Base-by-base conservation (phyloP, 2,888 invertebrate species). In the Drosophila colorata region DNA sequence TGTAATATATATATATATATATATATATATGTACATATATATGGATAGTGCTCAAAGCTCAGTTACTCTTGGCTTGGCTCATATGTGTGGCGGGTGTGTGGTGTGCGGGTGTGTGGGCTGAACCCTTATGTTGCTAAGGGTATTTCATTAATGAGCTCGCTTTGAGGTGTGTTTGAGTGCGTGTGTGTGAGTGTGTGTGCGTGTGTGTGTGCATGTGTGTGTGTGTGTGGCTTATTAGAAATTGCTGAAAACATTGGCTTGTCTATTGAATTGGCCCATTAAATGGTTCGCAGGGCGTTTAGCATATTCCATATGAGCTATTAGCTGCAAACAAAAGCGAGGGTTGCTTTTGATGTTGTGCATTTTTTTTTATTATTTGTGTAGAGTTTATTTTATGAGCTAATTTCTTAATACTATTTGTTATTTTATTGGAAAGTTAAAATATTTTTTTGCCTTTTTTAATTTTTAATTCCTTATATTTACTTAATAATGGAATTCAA, bases 101-200 rank as follows among this genome's bases (percentile, higher is more conserved):
- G 7, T 16, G 9, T n/a, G 11, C 14, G 7, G 1, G 16, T 7
- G 25, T 40, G 3, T 13, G 5, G 23, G 18, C 20, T 18, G 46
- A 20, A 14, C 25, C 16, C 14, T n/a, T 18, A 16, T 69, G 25
- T 47, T 7, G 6, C 41, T 25, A 61, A 23, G n/a, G 6, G n/a
- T 40, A 61, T 66, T 59, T 48, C 44, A 53, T 46, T 65, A 70
- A 71, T 71, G 57, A 70, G 52, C 43, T 31, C 47, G 14, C 28
- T 35, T 16, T 1, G 4, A 55, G 49, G 33, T 33, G 43, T 49
- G 37, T 16, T 38, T 46, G 25, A 38, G 55, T 31, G 37, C 18
- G 20, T 48, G 23, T 20, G 37, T 33, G 9, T 11, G 18, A 6
- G 4, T 44, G 44, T 8, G 18, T 40, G 18, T n/a, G 14, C 11